These are phyloP conservation scores for Pluvianellus socialis DNA, from an alignment of 2,113 vertebrate genomes.

Conservation along the genomic window DNA sequence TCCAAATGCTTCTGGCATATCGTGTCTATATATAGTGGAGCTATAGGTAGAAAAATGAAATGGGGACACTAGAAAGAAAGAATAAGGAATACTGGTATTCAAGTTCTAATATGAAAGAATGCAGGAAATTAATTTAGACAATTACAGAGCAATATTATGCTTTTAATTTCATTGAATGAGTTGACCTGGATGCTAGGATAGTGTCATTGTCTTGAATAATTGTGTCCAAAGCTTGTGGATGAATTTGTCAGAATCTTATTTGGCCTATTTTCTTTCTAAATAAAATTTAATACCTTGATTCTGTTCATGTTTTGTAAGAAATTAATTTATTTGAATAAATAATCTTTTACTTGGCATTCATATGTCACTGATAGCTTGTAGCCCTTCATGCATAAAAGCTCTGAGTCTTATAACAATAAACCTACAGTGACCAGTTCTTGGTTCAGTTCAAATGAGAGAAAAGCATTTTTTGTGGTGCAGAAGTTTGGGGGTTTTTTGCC, in stretches of 20 bases:
- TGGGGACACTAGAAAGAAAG: neutral
- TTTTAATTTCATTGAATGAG: neutral
- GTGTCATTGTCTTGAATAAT: neutral
- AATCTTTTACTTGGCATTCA: neutral
- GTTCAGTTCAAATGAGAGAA: neutral
- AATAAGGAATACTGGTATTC: neutral
- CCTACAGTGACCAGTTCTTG: neutral
- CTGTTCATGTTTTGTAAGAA: neutral
- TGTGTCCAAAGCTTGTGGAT: neutral
- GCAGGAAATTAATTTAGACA: neutral
- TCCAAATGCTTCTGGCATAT: neutral
- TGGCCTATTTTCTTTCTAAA: neutral
- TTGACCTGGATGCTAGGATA: neutral
- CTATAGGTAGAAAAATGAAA: neutral
- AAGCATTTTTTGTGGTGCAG: neutral
- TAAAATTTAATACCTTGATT: neutral
- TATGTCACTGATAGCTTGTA: neutral
- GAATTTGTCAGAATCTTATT: neutral
- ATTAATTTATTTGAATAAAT: neutral
- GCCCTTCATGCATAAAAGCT: neutral
- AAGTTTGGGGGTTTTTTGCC: neutral
- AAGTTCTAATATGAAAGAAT: neutral
- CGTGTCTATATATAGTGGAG: neutral
- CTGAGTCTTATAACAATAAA: neutral
- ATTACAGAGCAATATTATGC: neutral